Evolutionary conservation across 2,888 invertebrate species (phyloP), one percentile per base, ranked within the genome.

Genomic region (Germaria angustata): DNA sequence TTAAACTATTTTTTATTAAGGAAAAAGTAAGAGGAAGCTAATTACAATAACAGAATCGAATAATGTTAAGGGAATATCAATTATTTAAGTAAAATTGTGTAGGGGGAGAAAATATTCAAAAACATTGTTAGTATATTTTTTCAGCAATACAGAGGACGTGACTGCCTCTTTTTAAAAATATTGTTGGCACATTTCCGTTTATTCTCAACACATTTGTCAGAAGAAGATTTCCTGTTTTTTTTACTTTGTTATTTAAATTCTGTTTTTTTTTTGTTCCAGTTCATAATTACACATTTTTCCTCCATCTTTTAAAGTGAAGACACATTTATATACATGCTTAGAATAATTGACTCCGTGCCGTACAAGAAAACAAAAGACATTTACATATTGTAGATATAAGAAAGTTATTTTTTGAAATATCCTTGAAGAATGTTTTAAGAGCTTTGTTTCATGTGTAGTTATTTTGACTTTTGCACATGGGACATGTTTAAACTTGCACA

Each of bases 171-270:
- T 72, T 20, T 39, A 41, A 72, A 41, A 51, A 61, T 39, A 72
- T 51, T 61, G 41, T 63, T 73, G 73, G 63, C 73, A 65, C 36
- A 73, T 63, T 53, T 65, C 61, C 22, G 34, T 73, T 44, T 55
- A 55, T 55, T 53, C 22, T 63, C 22, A 63, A 73, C 53, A 65
- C 53, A 63, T 73, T 73, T 73, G 51, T 55, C 63, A 53, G 32
- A 34, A 53, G 41, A 53, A 53, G 41, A 73, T 63, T 65, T 73
- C 39, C 39, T 28, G 15, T 11, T 24, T 59, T 72, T 59, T 32
- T 20, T 73, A 51, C 61, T 51, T 32, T 63, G 17, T 59, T 71
- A 17, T 34, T 63, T 17, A 24, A 46, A 61, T 71, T 71, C 46
- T 61, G 39, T 28, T 36, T 32, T 53, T 2, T 28, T 28, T 15